Evolutionary conservation across 2,113 vertebrate genomes (phyloP), one percentile per base, ranked within the genome.

Genomic region (Origma solitaria): DNA sequence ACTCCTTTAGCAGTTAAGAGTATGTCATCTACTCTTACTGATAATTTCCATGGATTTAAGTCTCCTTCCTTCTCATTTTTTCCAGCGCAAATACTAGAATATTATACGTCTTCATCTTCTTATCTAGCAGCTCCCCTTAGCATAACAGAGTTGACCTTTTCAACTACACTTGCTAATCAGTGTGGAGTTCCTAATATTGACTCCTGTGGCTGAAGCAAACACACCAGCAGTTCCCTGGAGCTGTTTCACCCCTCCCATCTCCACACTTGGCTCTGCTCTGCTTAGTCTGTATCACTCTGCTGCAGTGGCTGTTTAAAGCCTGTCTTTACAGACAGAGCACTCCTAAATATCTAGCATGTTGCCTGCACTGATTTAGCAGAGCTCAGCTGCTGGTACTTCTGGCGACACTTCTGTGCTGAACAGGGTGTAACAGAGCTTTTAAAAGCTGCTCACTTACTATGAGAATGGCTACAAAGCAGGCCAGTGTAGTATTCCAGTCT

Each of bases 381-480:
- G 42, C 60, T 70, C 56, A 88, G 61, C 72, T 84, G 64, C 68
- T 85, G 17, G n/a, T 82, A 61, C 20, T 77, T 38, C 62, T 45
- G 64, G 37, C 66, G 86, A 45, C 38, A 38, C 44, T 44, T 11
- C 51, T 70, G 27, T 22, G 50, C 38, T 76, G 56, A 85, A 58
- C 8, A 77, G 33, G 16, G 13, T 45, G 9, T 49, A 83, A 76
- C 3, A 33, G n/a, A 56, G 40, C 44, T 81, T 82, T 66, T n/a
- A 61, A 64, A 82, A 89, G 31, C 57, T 65, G 66, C 56, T 72
- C 60, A 98, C 98, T 99, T 97, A 99, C 99, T 15, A 99, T 99
- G 21, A 99, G 98, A 70, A 99, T 99, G 95, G 99, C 99, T 9
- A 99, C 99, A 24, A 99, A 99, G 96, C 99, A 99, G 95, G 99